Evolutionary conservation across 2,888 invertebrate genomes (phyloP).

Genomic region (Liopterus haemorrhoidalis): DNA sequence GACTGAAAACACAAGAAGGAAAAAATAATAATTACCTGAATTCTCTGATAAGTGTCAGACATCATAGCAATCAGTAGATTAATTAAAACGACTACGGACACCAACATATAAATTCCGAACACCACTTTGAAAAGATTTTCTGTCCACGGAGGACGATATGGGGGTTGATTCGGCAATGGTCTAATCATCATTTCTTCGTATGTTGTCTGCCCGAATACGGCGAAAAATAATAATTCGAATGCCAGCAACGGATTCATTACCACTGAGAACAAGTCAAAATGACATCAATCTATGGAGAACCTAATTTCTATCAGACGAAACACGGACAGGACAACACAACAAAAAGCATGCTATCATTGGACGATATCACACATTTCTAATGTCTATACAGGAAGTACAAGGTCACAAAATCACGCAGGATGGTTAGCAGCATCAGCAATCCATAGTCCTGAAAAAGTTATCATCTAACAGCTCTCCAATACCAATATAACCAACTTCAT

Average conservation of each 20-base stretch:
- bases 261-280: constrained; percentile 55
- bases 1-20: constrained; percentile 65
- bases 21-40: constrained; percentile 72
- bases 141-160: constrained; percentile 76
- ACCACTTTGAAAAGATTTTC: constrained; percentile 83
- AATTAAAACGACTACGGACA: constrained; percentile 95
- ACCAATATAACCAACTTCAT: too few species aligned
- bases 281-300: too few species aligned
- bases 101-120: constrained; percentile 96
- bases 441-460: too few species aligned
- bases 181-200: constrained; percentile 63
- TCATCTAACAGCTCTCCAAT: too few species aligned
- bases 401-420: too few species aligned
- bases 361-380: neutral
- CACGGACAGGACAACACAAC: neutral
- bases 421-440: too few species aligned
- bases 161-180: constrained; percentile 50
- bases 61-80: constrained; percentile 99
- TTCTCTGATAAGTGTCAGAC: constrained; percentile 99
- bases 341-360: neutral
- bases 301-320: too few species aligned
- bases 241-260: constrained; percentile 84
- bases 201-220: constrained; percentile 91
- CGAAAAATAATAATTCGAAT: constrained; percentile 96
- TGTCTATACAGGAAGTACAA: too few species aligned